Conservation (phyloP, 2,797 vertebrate genomes). For the Halcyon badia region DNA sequence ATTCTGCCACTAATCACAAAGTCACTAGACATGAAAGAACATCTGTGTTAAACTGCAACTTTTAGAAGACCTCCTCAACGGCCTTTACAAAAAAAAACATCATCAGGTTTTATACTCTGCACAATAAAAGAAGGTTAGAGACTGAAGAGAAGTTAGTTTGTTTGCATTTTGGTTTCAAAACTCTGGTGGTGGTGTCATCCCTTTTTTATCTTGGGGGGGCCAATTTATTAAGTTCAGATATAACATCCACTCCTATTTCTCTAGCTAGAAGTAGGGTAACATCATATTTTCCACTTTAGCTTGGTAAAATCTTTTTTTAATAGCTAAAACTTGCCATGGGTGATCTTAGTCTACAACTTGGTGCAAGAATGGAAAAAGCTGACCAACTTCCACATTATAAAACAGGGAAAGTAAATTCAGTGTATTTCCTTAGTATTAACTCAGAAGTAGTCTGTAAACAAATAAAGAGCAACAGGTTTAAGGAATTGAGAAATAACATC, state of each 20-base stretch:
- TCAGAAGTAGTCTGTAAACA: neutral
- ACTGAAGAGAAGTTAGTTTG: neutral
- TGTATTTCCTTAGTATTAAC: neutral
- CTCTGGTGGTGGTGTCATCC: neutral
- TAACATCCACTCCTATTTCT: neutral
- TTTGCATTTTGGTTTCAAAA: neutral
- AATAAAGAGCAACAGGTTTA: conserved; percentile 40
- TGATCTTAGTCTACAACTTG: neutral
- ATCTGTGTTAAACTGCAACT: neutral
- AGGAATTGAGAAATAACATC: neutral
- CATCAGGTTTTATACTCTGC: neutral
- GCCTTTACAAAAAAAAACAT: neutral
- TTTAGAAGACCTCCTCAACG: neutral
- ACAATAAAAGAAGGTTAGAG: neutral
- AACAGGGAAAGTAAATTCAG: neutral
- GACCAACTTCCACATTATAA: neutral
- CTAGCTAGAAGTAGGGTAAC: neutral
- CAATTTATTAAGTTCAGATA: neutral
- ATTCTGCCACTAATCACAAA: neutral
- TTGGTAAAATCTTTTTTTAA: too few relatives aligned
- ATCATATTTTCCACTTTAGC: neutral
- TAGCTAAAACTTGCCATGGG: neutral
- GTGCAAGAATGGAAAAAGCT: neutral
- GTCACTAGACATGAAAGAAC: neutral
- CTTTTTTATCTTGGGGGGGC: neutral